These are phyloP conservation scores for Indri indri DNA, from an alignment of 2,113 vertebrate species.

Conservation along the genomic window DNA sequence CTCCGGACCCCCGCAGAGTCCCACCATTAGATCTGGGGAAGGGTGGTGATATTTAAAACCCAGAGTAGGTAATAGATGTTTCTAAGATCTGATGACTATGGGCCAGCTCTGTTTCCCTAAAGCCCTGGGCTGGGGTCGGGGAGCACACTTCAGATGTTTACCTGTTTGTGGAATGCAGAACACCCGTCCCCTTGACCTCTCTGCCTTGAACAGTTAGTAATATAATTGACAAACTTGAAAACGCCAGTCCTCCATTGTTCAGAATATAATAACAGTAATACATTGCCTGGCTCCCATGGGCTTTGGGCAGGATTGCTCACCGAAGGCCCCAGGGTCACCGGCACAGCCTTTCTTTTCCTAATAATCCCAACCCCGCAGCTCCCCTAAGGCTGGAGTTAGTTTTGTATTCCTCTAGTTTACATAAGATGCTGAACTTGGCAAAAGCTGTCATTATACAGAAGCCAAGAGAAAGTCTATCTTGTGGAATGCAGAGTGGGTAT, in stretches of 20 bases:
- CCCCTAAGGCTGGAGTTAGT: not conserved
- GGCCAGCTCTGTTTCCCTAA: not conserved
- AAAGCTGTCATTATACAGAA: not conserved
- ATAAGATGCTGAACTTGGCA: not conserved
- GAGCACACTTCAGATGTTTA: not conserved
- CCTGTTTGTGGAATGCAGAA: not conserved
- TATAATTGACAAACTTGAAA: constrained; percentile 29
- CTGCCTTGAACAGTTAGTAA: constrained; percentile 9
- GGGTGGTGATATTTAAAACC: not conserved
- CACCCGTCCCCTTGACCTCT: not conserved
- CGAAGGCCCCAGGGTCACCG: not conserved
- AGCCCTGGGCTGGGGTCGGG: not conserved
- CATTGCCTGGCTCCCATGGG: not conserved
- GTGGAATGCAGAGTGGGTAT: not conserved
- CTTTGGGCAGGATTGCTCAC: not conserved
- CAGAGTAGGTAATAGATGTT: not conserved
- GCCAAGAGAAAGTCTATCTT: not conserved
- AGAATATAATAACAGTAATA: not conserved
- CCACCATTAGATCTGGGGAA: not conserved
- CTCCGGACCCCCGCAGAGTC: not conserved
- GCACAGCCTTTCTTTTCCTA: not conserved
- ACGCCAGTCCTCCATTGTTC: not conserved
- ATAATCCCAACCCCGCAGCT: not conserved
- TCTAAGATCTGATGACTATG: not conserved
- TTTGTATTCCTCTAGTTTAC: not conserved